A percentile compares a stretch with the other conserved stretches of the same genome.
These are phyloP conservation scores for Drosophila putrida DNA, from an alignment of 2,888 invertebrate genomes.

Conservation along the genomic window DNA sequence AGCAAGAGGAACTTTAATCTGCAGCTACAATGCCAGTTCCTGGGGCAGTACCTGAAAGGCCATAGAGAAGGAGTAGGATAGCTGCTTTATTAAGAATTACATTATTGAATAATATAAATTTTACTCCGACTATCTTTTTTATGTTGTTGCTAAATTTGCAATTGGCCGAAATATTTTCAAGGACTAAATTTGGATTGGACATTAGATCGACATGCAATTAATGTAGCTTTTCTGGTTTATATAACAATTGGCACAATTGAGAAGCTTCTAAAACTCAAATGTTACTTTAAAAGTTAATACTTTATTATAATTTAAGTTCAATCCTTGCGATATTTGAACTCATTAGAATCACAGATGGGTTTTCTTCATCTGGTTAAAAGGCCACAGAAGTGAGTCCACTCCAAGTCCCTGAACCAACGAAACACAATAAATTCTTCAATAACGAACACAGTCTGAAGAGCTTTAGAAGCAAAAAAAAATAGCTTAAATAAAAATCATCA, in stretches of 20 bases:
- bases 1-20: too few species aligned
- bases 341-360: conserved; percentile 27
- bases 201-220: not conserved
- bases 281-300: conserved; percentile 10
- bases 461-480: conserved; percentile 1
- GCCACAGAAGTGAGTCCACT: not conserved
- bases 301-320: too few species aligned
- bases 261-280: conserved; percentile 25
- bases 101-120: too few species aligned
- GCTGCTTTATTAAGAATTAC: too few species aligned
- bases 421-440: conserved; percentile 21
- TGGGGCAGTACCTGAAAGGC: too few species aligned
- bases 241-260: conserved; percentile 18
- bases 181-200: too few species aligned
- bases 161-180: too few species aligned
- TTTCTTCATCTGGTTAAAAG: conserved; percentile 6
- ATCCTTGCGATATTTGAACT: conserved; percentile 8
- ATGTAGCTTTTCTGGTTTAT: not conserved
- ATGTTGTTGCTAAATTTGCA: too few species aligned
- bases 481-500: not conserved
- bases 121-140: too few species aligned
- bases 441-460: conserved; percentile 25
- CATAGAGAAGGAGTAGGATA: too few species aligned
- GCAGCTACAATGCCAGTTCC: too few species aligned
- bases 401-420: conserved; percentile 1